Evolutionary conservation across 2,113 vertebrate species (phyloP), one percentile per base, ranked within the genome.

Genomic region (Neolamprologus hecqui): DNA sequence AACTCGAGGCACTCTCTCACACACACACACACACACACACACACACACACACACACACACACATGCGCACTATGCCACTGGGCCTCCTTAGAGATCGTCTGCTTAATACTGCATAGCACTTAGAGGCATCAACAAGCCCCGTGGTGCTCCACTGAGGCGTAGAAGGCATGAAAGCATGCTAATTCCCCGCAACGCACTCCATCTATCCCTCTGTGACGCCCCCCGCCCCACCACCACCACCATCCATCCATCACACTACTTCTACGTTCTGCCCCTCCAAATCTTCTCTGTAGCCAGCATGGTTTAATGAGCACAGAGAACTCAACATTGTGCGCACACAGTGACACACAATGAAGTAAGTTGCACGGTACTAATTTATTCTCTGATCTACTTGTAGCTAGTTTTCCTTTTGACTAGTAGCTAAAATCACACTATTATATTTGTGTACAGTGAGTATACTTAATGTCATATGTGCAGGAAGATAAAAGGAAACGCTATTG

Each of bases 51-150:
- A 26, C 26, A 14, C 4, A 28, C 63, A 10, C 65, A n/a, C 68
- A 75, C 57, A 51, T 49, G 58, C 65, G 33, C 40, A 83, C 58
- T 53, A 19, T 45, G 83, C 91, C 82, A 85, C 83, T 14, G 73
- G 77, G 86, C 42, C 85, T 95, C 93, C 94, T 92, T 81, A 83
- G 92, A 92, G 93, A 94, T 91, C 55, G 84, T 88, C 90, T 93
- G 58, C 83, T 96, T 95, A 96, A 96, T 96, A 95, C 92, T 95
- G 93, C 93, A 94, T 95, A 86, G 94, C 94, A 95, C 94, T 95
- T 95, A 94, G 85, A 94, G 90, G 93, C 92, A 93, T 90, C 92
- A 94, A 90, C 92, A 93, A 82, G 91, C 85, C 86, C 87, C 4
- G 58, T 90, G 80, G 93, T 93, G 86, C 91, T 94, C 84, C 90